Evolutionary conservation across 2,888 invertebrate genomes (phyloP), one percentile per base, ranked within the genome.

Genomic region (Aleiodes leptofemur): DNA sequence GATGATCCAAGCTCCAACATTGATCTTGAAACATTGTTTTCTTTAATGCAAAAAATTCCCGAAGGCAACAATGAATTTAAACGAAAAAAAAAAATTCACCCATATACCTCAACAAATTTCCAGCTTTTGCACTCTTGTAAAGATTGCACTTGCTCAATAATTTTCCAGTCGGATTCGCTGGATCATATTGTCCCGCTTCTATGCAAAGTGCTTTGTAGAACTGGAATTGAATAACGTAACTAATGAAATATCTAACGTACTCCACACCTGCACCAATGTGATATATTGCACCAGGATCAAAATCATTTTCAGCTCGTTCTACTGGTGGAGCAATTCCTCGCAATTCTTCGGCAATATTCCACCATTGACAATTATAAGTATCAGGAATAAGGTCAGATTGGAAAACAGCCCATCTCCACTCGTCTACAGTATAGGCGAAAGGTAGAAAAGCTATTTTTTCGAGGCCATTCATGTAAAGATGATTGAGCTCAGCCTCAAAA

Each of bases 141-240:
- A 97, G 96, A 84, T 97, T 97, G 86, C 97, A 97, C 84, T 95
- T 93, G 75, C 97, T 95, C 31, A 97, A 91, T 11, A 95, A 94
- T 87, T 94, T 93, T 4, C 86, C 87, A 5, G 72, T 56, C 1
- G 93, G 88, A 81, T 95, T 93, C 6, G 91, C 91, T 0, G 94
- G 94, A 75, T 94, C 94, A 81, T 95, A 96, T 87, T 97, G 93
- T 0, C 94, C 95, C 2, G 97, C 96, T 81, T 94, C 92, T 80
- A 92, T 93, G 79, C 96, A 96, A 23, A 96, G 89, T 0, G 94
- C 91, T 57, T 94, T 93, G 83, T 96, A 95, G 89, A 96, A 96
- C 90, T 96, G 96, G 91, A 96, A 96, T 88, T 97, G 97, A 50
- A 97, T 90, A 34, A 97, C 93, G 87, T 93, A 94, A 16, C 95